These are phyloP conservation scores for Zaprionus africanus DNA, from an alignment of 1,140 invertebrate genomes.

Conservation along the genomic window DNA sequence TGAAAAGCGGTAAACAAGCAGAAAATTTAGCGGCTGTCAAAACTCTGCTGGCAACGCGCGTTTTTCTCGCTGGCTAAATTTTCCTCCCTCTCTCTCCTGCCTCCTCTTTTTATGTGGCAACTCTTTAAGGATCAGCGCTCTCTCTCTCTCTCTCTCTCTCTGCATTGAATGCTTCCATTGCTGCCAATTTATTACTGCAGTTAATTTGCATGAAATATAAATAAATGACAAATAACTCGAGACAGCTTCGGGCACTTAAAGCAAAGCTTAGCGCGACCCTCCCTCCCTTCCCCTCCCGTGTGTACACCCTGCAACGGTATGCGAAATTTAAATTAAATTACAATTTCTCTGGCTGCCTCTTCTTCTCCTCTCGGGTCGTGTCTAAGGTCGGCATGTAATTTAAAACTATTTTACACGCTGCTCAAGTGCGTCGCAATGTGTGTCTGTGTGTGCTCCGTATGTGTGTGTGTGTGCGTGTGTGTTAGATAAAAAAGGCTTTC, in stretches of 20 bases:
- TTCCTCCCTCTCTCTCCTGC: neutral
- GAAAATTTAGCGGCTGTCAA: constrained; percentile 79
- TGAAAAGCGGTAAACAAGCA: constrained; percentile 76
- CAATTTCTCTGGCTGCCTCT: constrained; percentile 60
- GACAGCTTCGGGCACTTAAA: constrained; percentile 49
- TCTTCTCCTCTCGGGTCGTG: neutral
- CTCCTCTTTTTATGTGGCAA: constrained; percentile 40
- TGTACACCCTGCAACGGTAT: constrained; percentile 6
- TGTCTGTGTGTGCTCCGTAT: constrained; percentile 6
- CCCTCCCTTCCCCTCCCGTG: neutral
- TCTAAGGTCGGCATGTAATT: constrained; percentile 68
- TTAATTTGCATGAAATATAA: constrained; percentile 83
- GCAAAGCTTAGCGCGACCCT: constrained; percentile 5
- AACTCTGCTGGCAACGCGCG: constrained; percentile 41
- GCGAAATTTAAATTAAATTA: constrained; percentile 77
- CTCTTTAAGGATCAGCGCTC: constrained; percentile 29
- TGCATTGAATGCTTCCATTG: constrained; percentile 12
- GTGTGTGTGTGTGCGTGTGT: constrained; percentile 21
- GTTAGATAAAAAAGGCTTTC: constrained; percentile 47
- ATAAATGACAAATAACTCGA: constrained; percentile 77
- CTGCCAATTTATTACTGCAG: constrained; percentile 79
- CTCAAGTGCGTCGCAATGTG: constrained; percentile 59
- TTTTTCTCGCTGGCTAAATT: constrained; percentile 28
- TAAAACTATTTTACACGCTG: constrained; percentile 76
- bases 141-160: too few species aligned